Evolutionary conservation across 37 sponge, comb jelly and placozoan species (phyloP).

Genomic region (Beroe forskalii): DNA sequence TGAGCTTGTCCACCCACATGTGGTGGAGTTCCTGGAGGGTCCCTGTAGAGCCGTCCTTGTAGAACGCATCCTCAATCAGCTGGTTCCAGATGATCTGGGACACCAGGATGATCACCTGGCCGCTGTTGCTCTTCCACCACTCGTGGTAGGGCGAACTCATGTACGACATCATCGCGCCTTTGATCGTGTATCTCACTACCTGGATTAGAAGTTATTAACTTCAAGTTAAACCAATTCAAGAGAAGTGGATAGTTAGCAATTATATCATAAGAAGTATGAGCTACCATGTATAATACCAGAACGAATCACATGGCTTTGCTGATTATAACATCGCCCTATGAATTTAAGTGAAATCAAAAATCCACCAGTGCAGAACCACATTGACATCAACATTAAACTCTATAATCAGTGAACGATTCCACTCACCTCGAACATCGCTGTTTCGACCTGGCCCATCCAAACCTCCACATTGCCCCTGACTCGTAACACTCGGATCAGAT

Average conservation of each 20-base stretch:
- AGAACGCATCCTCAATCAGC: constrained; percentile 67
- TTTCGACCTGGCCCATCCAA: constrained; percentile 71
- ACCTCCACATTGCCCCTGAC: constrained; percentile 73
- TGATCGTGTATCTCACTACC: constrained; percentile 52
- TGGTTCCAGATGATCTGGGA: constrained; percentile 71
- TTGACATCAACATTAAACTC: too few species aligned
- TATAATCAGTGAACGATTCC: too few species aligned
- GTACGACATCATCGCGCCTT: constrained; percentile 54
- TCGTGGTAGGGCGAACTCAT: neutral
- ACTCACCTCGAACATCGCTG: constrained; percentile 63
- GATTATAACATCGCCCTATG: too few species aligned
- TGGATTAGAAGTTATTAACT: neutral
- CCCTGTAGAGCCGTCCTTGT: neutral
- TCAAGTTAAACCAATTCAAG: too few species aligned
- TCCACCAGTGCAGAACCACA: too few species aligned
- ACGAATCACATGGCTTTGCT: too few species aligned
- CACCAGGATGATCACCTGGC: constrained; percentile 56
- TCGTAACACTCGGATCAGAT: constrained; percentile 65
- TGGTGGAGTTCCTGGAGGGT: constrained; percentile 21
- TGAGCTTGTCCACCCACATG: constrained; percentile 65
- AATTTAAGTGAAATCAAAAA: too few species aligned
- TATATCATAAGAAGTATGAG: too few species aligned
- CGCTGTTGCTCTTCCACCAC: constrained; percentile 66
- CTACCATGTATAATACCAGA: too few species aligned
- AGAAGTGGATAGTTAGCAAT: too few species aligned